Evolutionary conservation across 1,140 invertebrate species (phyloP), one percentile per base, ranked within the genome.

Genomic region (Dendrolimus punctatus): DNA sequence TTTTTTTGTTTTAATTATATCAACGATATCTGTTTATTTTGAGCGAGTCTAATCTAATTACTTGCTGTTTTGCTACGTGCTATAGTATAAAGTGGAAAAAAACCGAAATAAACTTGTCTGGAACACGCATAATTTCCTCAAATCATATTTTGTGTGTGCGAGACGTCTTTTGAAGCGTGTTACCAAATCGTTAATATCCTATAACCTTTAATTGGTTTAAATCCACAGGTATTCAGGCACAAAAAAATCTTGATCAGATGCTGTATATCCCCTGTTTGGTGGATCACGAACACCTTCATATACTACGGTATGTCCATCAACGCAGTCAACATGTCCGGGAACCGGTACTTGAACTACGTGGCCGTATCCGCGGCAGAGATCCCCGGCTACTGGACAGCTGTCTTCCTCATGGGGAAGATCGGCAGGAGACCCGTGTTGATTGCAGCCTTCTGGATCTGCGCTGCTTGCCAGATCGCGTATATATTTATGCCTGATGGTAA

Each of bases 251-350:
- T 91, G 50, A 65, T 92, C 56, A 86, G 91, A 64, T 87, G 92
- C 36, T 84, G 92, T 5, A 90, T 90, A 8, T 90, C 91, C 38
- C 91, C 89, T 5, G 87, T 93, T 59, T 93, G 89, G 83, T 95
- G 91, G 92, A 88, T 93, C 7, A 91, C 91, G 0, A 90, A 90
- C 57, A 90, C 91, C 0, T 90, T 95, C 51, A 89, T 95, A 1
- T 96, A 94, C 73, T 96, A 95, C 65, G 95, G 94, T 0, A 71
- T 96, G 4, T 93, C 93, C 0, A 88, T 95, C 8, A 95, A 95
- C 64, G 91, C 94, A 0, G 91, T 93, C 2, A 90, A 91, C 40
- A 83, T 96, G 36, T 90, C 90, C 6, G 93, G 92, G 4, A 90
- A 93, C 60, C 89, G 87, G 54, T 93, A 94, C 71, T 65, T 91